Evolutionary conservation across 2,888 invertebrate genomes (phyloP), one percentile per base, ranked within the genome.

Genomic region (Nebria brevicollis): DNA sequence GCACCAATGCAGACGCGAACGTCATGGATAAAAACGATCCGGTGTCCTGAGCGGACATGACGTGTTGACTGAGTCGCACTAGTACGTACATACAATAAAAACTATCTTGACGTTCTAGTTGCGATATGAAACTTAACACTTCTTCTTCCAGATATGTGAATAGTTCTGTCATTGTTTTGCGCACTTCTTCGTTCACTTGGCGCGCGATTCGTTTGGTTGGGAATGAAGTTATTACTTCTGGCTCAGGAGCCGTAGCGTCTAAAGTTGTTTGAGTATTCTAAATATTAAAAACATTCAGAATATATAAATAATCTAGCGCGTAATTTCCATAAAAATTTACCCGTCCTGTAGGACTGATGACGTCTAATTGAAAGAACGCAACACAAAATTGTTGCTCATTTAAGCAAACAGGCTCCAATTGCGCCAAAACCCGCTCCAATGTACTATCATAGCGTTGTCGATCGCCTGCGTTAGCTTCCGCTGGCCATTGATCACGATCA

Each of bases 311-410:
- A 20, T 20, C 1, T 20, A 20, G 20, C 20, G 20, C 20, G 20
- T 20, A 1, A 20, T 20, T 20, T 20, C 20, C 20, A 20, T 20
- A 20, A 20, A 20, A 20, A 20, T 20, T 72, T 84, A 88, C 88
- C 86, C 89, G 90, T 5, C 89, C 88, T 54, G 91, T 91, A 0
- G 92, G 91, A 86, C 91, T 92, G 82, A 91, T 86, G 84, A 91
- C 88, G 84, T 90, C 89, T 76, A 89, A 86, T 89, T 96, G 94
- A 88, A 99, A 97, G 90, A 98, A 99, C 83, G 93, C 92, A 20
- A 96, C 94, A 88, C 98, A 98, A 89, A 99, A 99, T 84, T 97
- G 95, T 90, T 98, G 98, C 88, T 99, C 99, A 34, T 96, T 95
- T 84, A 98, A 91, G 87, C 98, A 98, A 79, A 97, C 94, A 3